Percentiles rank a stretch among this genome's conserved stretches.
Evolutionary conservation across 2,797 vertebrate species (phyloP).

Genomic region (Paratrypauchen microcephalus): DNA sequence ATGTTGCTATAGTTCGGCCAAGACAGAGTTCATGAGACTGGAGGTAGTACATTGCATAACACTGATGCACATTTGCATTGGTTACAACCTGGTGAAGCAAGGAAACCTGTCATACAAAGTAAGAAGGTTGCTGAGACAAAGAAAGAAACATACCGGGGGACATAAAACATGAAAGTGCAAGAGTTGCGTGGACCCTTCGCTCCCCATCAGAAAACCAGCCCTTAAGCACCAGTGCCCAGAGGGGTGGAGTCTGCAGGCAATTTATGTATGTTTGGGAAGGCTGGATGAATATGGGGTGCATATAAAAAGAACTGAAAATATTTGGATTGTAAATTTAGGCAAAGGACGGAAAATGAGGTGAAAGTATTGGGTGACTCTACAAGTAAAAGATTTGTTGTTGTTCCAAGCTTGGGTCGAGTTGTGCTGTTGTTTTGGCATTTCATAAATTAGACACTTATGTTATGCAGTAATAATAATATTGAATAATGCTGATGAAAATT

Average conservation of each 20-base stretch:
- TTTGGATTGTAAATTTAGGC: slow-evolving; percentile 59
- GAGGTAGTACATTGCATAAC: slow-evolving; percentile 26
- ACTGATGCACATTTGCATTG: slow-evolving; percentile 5
- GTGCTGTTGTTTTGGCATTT: neutral
- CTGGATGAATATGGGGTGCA: slow-evolving; percentile 49
- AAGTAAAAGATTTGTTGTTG: neutral
- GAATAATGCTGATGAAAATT: neutral
- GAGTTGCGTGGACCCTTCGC: slow-evolving; percentile 34
- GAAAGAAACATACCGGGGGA: slow-evolving; percentile 30
- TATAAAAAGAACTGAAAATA: slow-evolving; percentile 58
- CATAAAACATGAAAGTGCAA: slow-evolving; percentile 52
- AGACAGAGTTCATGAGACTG: slow-evolving; percentile 36
- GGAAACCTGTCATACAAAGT: slow-evolving; percentile 9
- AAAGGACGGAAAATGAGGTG: slow-evolving; percentile 26
- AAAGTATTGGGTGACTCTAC: slow-evolving; percentile 17
- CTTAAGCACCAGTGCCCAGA: slow-evolving; percentile 52
- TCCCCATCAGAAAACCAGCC: slow-evolving; percentile 51
- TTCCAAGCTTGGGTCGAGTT: neutral
- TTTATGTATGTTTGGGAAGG: slow-evolving; percentile 63
- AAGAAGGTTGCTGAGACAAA: slow-evolving; percentile 26
- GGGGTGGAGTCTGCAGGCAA: slow-evolving; percentile 22
- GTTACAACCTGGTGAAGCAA: neutral
- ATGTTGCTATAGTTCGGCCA: slow-evolving; percentile 40
- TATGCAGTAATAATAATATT: neutral
- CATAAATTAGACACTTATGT: neutral